Percentiles rank a stretch among this genome's conserved stretches.
These are phyloP conservation scores for Notolabrus celidotus DNA, from an alignment of 2,797 vertebrate species.

Conservation along the genomic window DNA sequence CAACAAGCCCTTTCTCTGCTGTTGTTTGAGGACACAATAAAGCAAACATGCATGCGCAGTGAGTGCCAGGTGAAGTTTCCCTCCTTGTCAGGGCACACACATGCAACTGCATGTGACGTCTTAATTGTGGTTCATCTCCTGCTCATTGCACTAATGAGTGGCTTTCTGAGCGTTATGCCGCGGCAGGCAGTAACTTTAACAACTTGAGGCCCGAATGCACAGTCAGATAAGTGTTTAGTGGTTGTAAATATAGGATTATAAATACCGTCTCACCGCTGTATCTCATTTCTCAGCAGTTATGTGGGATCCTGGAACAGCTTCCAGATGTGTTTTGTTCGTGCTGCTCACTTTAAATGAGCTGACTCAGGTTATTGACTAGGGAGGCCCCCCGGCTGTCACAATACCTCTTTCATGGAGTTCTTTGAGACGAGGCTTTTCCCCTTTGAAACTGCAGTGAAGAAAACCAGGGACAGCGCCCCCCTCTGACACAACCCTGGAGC, in stretches of 20 bases:
- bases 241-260: constrained; percentile 72
- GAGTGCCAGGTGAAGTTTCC: constrained; percentile 13
- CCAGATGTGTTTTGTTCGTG: constrained; percentile 76
- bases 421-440: constrained; percentile 23
- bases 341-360: constrained; percentile 67
- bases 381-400: constrained; percentile 59
- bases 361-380: constrained; percentile 73
- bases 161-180: constrained; percentile 59
- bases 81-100: constrained; percentile 42
- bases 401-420: constrained; percentile 17
- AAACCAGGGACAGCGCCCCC: constrained; percentile 39
- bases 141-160: constrained; percentile 77
- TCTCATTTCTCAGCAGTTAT: constrained; percentile 77
- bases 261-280: constrained; percentile 75
- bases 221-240: constrained; percentile 74
- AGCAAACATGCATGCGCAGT: constrained; percentile 20
- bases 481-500: constrained; percentile 35
- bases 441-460: background rate
- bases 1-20: constrained; percentile 42
- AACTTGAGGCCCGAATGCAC: constrained; percentile 69
- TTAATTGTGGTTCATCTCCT: constrained; percentile 61
- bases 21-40: constrained; percentile 34
- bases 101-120: constrained; percentile 47
- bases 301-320: constrained; percentile 71
- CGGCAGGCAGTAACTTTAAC: constrained; percentile 75